Evolutionary conservation across 2,797 vertebrate genomes (phyloP).

Genomic region (Tangara arthus): DNA sequence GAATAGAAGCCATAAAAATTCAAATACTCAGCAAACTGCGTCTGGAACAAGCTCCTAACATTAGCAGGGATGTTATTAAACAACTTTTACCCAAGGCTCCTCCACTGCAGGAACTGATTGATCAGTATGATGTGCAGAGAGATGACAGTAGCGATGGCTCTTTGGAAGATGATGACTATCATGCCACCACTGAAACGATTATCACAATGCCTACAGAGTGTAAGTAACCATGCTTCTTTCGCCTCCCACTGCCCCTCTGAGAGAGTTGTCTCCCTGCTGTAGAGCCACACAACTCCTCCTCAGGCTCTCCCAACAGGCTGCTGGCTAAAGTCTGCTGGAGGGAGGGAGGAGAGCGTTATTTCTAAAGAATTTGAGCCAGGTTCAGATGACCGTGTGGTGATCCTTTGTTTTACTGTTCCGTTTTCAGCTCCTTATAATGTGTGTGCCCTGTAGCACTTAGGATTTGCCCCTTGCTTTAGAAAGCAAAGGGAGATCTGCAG

Average conservation of each 20-base stretch:
- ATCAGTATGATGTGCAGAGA: conserved; percentile 95
- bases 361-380: conserved; percentile 59
- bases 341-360: conserved; percentile 51
- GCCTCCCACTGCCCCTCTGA: conserved; percentile 31
- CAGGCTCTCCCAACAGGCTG: conserved; percentile 71
- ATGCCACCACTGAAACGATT: conserved; percentile 92
- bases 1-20: conserved; percentile 94
- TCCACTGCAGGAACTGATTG: conserved; percentile 94
- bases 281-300: conserved; percentile 71
- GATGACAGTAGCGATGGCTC: conserved; percentile 90
- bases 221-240: conserved; percentile 79
- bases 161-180: conserved; percentile 94
- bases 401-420: neutral
- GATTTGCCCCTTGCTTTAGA: conserved; percentile 11
- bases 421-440: neutral
- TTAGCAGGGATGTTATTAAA: conserved; percentile 92
- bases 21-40: conserved; percentile 98
- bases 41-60: conserved; percentile 95
- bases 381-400: neutral
- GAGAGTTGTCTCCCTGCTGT: conserved; percentile 61
- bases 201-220: conserved; percentile 94
- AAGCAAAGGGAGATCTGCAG: conserved; percentile 12
- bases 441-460: neutral
- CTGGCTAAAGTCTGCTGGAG: conserved; percentile 54
- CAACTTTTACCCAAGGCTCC: conserved; percentile 96